phyloP scores from a whole-genome alignment of 2,888 invertebrate genomes.

The Melieria picta region DNA sequence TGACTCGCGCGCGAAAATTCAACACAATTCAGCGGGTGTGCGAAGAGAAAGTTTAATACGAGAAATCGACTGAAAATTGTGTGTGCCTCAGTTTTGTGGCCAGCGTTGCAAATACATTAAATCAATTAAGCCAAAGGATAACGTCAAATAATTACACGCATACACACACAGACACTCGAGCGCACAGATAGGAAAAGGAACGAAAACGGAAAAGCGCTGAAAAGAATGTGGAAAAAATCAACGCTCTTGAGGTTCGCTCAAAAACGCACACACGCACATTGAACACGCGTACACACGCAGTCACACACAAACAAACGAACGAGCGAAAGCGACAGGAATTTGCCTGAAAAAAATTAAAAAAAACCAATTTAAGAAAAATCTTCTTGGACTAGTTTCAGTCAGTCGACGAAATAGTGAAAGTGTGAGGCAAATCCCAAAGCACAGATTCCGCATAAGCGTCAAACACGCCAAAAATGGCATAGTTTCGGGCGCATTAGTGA shows the following conservation, averaged over 20 bases:
- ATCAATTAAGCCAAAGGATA: slow-evolving; percentile 23
- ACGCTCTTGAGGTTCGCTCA: too few relatives aligned
- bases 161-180: neutral
- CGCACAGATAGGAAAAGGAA: neutral
- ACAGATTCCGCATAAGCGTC: too few relatives aligned
- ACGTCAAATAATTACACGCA: neutral
- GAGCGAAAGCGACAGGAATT: too few relatives aligned
- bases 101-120: slow-evolving; percentile 5
- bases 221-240: neutral
- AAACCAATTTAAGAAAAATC: too few relatives aligned
- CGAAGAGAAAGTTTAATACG: neutral
- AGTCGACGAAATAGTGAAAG: slow-evolving; percentile 7
- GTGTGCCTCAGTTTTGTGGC: too few relatives aligned
- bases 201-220: neutral
- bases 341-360: too few relatives aligned
- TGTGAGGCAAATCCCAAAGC: neutral
- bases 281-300: too few relatives aligned
- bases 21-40: neutral
- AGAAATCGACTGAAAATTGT: too few relatives aligned
- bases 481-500: slow-evolving; percentile 2
- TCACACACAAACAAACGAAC: too few relatives aligned
- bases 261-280: too few relatives aligned
- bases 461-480: neutral
- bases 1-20: neutral
- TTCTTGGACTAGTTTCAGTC: too few relatives aligned